A percentile compares a stretch with the other conserved stretches of the same genome.
Evolutionary conservation across 1,140 invertebrate species (phyloP).

Genomic region (Apis mellifera): DNA sequence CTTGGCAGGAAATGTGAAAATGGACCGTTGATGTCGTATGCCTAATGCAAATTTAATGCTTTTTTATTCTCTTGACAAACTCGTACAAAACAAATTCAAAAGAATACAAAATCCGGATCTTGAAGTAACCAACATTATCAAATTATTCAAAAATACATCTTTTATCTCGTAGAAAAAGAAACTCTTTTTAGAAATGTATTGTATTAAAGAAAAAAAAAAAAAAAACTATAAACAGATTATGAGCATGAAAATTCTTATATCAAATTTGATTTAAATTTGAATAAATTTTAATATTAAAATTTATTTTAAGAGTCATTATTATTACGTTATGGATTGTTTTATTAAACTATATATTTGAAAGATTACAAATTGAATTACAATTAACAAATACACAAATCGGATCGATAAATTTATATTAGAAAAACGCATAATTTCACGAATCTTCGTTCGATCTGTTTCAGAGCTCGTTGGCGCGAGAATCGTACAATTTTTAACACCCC

Average conservation of each 20-base stretch:
- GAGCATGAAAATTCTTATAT: no score
- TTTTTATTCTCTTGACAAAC: not conserved
- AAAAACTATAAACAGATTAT: no score
- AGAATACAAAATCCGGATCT: not conserved
- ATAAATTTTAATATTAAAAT: no score
- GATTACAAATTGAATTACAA: not conserved
- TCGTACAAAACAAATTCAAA: no score
- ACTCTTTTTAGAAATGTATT: no score
- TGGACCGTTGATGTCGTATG: not conserved
- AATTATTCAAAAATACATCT: not conserved
- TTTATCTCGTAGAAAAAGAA: no score
- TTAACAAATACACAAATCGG: not conserved
- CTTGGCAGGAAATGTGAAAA: not conserved
- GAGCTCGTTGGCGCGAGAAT: constrained; percentile 94
- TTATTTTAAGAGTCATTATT: no score
- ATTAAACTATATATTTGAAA: no score
- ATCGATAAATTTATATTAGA: no score
- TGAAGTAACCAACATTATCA: not conserved
- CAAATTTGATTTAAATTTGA: no score
- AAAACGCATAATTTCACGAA: not conserved
- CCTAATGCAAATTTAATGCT: constrained; percentile 21
- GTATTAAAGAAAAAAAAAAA: no score
- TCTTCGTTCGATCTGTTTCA: constrained; percentile 77
- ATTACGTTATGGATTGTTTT: no score
- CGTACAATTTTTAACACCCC: constrained; percentile 96